These are phyloP conservation scores for Cosmia pyralina DNA, from an alignment of 2,888 invertebrate genomes.

Conservation along the genomic window DNA sequence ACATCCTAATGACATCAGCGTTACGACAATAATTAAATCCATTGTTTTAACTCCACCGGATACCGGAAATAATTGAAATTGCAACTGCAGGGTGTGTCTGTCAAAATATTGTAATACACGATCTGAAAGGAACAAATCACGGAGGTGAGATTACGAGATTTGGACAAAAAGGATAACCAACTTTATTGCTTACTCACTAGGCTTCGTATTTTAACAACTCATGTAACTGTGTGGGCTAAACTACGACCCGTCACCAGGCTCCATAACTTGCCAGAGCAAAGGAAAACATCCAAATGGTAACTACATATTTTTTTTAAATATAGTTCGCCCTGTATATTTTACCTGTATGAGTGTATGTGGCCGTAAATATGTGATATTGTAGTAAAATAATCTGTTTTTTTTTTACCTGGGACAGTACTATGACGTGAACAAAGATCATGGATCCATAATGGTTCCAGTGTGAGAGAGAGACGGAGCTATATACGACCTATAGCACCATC, in stretches of 20 bases:
- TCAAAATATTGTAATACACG: background rate
- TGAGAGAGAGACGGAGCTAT: too few species aligned
- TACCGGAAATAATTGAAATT: background rate
- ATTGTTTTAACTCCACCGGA: slow-evolving; percentile 3
- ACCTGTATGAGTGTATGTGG: too few species aligned
- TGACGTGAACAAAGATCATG: too few species aligned
- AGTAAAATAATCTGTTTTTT: background rate
- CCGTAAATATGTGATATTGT: background rate
- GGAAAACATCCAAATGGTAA: background rate
- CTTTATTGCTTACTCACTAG: background rate
- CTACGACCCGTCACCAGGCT: background rate
- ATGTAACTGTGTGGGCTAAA: background rate
- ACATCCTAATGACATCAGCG: slow-evolving; percentile 24
- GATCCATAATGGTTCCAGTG: too few species aligned
- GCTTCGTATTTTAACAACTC: background rate
- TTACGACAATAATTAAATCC: slow-evolving; percentile 11
- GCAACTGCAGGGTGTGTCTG: slow-evolving; percentile 7
- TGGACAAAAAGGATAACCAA: background rate
- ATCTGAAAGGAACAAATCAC: slow-evolving; percentile 21
- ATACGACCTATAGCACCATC: too few species aligned
- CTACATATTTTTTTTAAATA: background rate
- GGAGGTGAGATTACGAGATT: background rate
- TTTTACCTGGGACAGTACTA: too few species aligned
- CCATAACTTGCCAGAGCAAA: background rate
- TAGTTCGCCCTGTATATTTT: background rate